Evolutionary conservation across 2,888 invertebrate genomes (phyloP).

Genomic region (Caradrina clavipalpis): DNA sequence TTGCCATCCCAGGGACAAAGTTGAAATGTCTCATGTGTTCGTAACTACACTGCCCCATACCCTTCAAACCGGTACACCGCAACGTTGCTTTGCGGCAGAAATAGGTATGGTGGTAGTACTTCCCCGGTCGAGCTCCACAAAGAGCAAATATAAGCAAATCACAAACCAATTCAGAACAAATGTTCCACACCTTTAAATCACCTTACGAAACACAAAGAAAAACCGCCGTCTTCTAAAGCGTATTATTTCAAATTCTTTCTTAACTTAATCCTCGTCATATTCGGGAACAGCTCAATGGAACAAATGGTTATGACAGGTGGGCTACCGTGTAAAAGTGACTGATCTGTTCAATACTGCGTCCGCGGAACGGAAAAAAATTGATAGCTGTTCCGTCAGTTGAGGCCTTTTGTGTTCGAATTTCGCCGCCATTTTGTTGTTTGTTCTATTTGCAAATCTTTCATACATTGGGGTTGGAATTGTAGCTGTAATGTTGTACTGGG

Average conservation of each 20-base stretch:
- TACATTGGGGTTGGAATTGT: conserved; percentile 36
- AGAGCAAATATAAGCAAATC: conserved; percentile 12
- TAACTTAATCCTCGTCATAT: conserved; percentile 56
- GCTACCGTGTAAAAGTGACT: conserved; percentile 73
- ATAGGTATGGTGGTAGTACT: too few species aligned
- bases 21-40: too few species aligned
- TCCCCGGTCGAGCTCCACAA: too few species aligned
- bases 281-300: conserved; percentile 57
- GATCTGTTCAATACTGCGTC: conserved; percentile 76
- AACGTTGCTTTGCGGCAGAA: too few species aligned
- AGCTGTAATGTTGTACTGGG: conserved; percentile 39
- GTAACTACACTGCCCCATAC: too few species aligned
- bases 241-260: conserved; percentile 53
- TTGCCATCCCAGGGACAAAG: too few species aligned
- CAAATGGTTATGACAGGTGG: conserved; percentile 63
- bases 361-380: conserved; percentile 76
- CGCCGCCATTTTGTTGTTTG: conserved; percentile 49
- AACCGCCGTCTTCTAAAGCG: conserved; percentile 24
- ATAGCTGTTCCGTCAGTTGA: conserved; percentile 73
- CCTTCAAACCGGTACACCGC: too few species aligned
- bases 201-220: conserved; percentile 7
- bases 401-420: conserved; percentile 68
- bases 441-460: conserved; percentile 44
- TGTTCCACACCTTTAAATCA: background rate
- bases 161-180: conserved; percentile 18